Percentiles rank a stretch among this genome's conserved stretches.
Evolutionary conservation across 2,888 invertebrate species (phyloP).

Genomic region (Dione vanillae): DNA sequence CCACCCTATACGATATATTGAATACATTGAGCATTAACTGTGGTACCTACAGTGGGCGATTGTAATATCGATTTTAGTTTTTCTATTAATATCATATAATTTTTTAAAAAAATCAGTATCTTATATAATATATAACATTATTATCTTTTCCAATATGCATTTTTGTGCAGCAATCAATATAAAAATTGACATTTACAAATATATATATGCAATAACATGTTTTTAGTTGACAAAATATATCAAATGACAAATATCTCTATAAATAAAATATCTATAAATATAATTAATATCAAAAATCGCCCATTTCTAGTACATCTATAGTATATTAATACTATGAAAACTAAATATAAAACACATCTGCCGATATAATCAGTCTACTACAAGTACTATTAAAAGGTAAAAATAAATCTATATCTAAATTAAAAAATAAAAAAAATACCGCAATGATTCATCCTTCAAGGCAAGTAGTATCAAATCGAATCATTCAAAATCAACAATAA

Average conservation of each 20-base stretch:
- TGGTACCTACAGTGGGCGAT: constrained; percentile 31
- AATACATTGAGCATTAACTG: constrained; percentile 73
- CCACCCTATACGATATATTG: constrained; percentile 61
- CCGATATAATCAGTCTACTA: constrained; percentile 45
- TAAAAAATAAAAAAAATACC: constrained; percentile 34
- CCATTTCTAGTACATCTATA: constrained; percentile 9
- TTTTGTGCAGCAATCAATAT: not conserved
- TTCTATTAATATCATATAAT: not conserved
- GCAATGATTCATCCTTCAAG: constrained; percentile 27
- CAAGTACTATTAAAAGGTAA: constrained; percentile 38
- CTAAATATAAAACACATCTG: constrained; percentile 37
- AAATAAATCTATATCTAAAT: constrained; percentile 39
- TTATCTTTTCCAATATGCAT: not conserved
- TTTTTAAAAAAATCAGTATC: not conserved
- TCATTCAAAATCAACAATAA: constrained; percentile 21
- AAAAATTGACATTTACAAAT: not conserved
- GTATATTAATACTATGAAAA: constrained; percentile 23
- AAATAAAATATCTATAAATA: not conserved
- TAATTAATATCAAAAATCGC: constrained; percentile 12
- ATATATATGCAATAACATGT: not conserved
- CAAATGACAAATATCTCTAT: not conserved
- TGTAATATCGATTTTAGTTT: not conserved
- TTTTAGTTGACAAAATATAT: not conserved
- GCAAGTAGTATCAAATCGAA: constrained; percentile 27
- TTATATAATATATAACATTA: not conserved